A percentile compares a stretch with the other conserved stretches of the same genome.
phyloP scores from a whole-genome alignment of 2,113 vertebrate species.

The Tychaedon coryphoeus region DNA sequence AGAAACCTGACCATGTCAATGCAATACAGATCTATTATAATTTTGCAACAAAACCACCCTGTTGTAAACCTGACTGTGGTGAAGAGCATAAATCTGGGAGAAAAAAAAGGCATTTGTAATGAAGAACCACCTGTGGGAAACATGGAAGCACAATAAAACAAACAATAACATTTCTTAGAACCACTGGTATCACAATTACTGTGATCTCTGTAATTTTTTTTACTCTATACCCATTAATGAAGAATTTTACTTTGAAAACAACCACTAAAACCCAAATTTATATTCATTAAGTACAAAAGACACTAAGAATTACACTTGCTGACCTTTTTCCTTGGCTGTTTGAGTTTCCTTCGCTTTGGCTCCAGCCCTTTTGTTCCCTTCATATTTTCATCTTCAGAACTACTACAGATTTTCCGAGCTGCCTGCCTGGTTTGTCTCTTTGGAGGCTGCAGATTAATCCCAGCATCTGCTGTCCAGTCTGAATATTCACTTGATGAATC shows the following conservation, averaged over 20 bases:
- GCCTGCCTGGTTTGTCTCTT: slow-evolving; percentile 88
- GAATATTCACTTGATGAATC: slow-evolving; percentile 98
- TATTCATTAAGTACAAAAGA: not conserved
- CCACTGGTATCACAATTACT: not conserved
- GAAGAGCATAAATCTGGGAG: not conserved
- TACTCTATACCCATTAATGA: not conserved
- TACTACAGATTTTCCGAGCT: slow-evolving; percentile 81
- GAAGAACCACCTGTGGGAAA: not conserved
- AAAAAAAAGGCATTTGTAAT: not conserved
- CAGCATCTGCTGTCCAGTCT: slow-evolving; percentile 97
- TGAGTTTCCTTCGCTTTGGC: slow-evolving; percentile 83
- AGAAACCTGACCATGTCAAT: not conserved
- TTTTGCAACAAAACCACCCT: not conserved
- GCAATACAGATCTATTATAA: not conserved
- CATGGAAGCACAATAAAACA: not conserved
- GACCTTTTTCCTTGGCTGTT: slow-evolving; percentile 88
- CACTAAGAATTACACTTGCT: not conserved
- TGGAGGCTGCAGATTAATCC: slow-evolving; percentile 96
- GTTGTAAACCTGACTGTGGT: not conserved
- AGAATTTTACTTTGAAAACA: not conserved
- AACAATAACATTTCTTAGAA: not conserved
- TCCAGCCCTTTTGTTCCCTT: slow-evolving; percentile 75
- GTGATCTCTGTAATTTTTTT: not conserved
- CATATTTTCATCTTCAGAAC: slow-evolving; percentile 91
- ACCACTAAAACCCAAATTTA: not conserved